Conservation (phyloP, 2,888 invertebrate species). For the Periphyllus acericola region DNA sequence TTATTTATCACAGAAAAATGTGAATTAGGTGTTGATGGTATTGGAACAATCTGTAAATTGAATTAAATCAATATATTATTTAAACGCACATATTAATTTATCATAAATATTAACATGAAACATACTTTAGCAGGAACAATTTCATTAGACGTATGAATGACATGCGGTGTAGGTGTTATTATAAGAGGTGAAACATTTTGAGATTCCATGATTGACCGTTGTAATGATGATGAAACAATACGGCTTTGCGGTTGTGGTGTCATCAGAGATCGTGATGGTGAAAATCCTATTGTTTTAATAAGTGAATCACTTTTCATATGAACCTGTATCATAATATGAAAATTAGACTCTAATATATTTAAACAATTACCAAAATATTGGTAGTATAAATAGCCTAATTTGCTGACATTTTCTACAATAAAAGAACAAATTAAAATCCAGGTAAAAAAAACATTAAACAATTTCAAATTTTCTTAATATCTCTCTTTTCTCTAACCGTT, state of each 20-base stretch:
- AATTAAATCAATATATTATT: not conserved
- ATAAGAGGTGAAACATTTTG: constrained; percentile 50
- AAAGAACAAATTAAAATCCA: too few species aligned
- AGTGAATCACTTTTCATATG: constrained; percentile 28
- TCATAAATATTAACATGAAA: not conserved
- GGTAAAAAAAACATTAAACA: too few species aligned
- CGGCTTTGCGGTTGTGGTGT: constrained; percentile 1
- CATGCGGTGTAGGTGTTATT: constrained; percentile 33
- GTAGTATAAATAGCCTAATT: too few species aligned
- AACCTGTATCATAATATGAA: constrained; percentile 6
- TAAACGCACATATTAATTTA: not conserved
- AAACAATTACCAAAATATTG: too few species aligned
- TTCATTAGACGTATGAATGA: constrained; percentile 34
- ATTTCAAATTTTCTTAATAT: too few species aligned
- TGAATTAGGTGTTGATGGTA: constrained; percentile 24
- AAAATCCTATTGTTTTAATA: constrained; percentile 48
- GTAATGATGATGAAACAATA: constrained; percentile 11
- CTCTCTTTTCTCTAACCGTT: too few species aligned
- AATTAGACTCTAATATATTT: too few species aligned
- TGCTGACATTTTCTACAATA: too few species aligned
- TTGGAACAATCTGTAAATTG: constrained; percentile 37
- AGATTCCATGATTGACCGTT: constrained; percentile 52
- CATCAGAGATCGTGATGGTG: constrained; percentile 17
- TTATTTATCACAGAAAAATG: constrained; percentile 55
- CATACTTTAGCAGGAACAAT: constrained; percentile 54